Conservation (phyloP, 1,140 invertebrate genomes). For the Venustaconcha ellipsiformis region DNA sequence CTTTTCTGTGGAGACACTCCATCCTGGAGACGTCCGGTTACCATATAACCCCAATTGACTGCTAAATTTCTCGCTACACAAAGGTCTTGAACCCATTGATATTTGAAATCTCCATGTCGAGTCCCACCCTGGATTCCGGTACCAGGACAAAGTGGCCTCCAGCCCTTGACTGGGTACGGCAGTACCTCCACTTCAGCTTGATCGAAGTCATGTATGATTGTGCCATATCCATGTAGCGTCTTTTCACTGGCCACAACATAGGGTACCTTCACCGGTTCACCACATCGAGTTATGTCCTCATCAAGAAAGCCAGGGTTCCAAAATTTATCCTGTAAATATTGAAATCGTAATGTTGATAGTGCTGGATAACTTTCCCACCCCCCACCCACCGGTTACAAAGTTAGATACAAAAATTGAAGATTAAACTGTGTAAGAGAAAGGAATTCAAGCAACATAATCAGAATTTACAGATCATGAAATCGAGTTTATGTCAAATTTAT, state of each 20-base stretch:
- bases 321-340: too few relatives aligned
- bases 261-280: slow-evolving; percentile 20
- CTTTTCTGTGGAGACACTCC: slow-evolving; percentile 16
- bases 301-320: too few relatives aligned
- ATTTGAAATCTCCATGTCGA: slow-evolving; percentile 9
- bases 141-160: slow-evolving; percentile 6
- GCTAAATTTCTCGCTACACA: slow-evolving; percentile 12
- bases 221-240: slow-evolving; percentile 33
- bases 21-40: slow-evolving; percentile 13
- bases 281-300: slow-evolving; percentile 6
- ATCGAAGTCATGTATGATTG: slow-evolving; percentile 27
- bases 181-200: slow-evolving; percentile 26
- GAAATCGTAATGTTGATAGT: too few relatives aligned
- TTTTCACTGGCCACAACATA: slow-evolving; percentile 24
- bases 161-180: slow-evolving; percentile 25
- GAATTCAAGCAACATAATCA: too few relatives aligned
- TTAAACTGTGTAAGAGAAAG: too few relatives aligned
- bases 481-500: too few relatives aligned
- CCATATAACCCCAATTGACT: slow-evolving; percentile 9
- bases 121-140: slow-evolving; percentile 11
- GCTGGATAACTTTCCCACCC: too few relatives aligned
- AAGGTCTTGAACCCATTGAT: slow-evolving; percentile 15
- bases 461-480: too few relatives aligned
- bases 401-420: too few relatives aligned
- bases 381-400: too few relatives aligned